Evolutionary conservation across 2,888 invertebrate genomes (phyloP).

Genomic region (Epistrophe grossulariae): DNA sequence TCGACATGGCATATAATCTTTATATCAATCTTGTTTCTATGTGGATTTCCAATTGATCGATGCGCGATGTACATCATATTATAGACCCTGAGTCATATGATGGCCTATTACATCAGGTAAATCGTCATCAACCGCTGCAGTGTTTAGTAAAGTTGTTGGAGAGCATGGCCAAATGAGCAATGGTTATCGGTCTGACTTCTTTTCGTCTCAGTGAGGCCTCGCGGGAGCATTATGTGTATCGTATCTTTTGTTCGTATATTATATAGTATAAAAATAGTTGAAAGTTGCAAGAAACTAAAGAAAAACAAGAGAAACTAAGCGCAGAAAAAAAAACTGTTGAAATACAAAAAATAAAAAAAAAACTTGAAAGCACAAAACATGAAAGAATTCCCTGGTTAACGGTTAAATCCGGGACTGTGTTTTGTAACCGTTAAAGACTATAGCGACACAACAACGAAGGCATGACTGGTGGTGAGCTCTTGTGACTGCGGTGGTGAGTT

Average conservation of each 20-base stretch:
- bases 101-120: slow-evolving; percentile 70
- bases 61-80: slow-evolving; percentile 32
- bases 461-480: slow-evolving; percentile 37
- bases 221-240: slow-evolving; percentile 21
- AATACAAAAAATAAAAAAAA: slow-evolving; percentile 28
- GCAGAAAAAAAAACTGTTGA: slow-evolving; percentile 16
- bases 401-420: slow-evolving; percentile 74
- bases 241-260: slow-evolving; percentile 35
- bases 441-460: slow-evolving; percentile 39
- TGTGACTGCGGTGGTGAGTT: slow-evolving; percentile 42
- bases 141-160: slow-evolving; percentile 18
- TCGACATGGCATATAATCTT: slow-evolving; percentile 26
- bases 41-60: slow-evolving; percentile 48
- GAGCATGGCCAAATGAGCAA: slow-evolving; percentile 68
- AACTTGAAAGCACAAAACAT: slow-evolving; percentile 48
- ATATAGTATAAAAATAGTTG: slow-evolving; percentile 39
- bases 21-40: slow-evolving; percentile 39
- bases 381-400: slow-evolving; percentile 69
- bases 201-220: slow-evolving; percentile 61
- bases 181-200: slow-evolving; percentile 61
- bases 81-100: slow-evolving; percentile 62
- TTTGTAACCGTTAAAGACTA: slow-evolving; percentile 69
- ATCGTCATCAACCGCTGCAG: slow-evolving; percentile 46
- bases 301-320: slow-evolving; percentile 40
- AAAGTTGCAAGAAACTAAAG: slow-evolving; percentile 48